These are phyloP conservation scores for Ptiloglossa arizonensis DNA, from an alignment of 1,140 invertebrate species.

Conservation along the genomic window DNA sequence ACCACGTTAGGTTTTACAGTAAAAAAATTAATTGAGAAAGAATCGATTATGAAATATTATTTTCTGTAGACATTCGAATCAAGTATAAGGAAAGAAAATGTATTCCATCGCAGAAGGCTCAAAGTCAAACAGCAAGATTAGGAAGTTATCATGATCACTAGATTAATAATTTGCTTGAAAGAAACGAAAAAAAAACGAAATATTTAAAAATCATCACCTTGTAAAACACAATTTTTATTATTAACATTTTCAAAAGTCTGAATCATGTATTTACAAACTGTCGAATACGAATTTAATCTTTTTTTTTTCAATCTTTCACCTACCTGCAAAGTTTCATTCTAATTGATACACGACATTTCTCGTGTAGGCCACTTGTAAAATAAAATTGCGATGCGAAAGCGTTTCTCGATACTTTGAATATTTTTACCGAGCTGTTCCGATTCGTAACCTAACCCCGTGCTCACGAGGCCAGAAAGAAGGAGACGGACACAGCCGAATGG, in stretches of 20 bases:
- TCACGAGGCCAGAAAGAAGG: constrained; percentile 27
- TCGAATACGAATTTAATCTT: neutral
- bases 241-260: neutral
- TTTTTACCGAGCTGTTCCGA: constrained; percentile 47
- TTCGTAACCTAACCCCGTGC: constrained; percentile 31
- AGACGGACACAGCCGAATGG: neutral
- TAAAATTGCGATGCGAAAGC: neutral
- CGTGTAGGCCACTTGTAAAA: neutral
- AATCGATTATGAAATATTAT: neutral
- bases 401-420: constrained; percentile 54
- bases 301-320: neutral
- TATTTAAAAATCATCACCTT: neutral
- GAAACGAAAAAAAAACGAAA: neutral
- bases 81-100: too few species aligned
- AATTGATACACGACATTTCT: neutral
- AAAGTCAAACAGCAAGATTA: too few species aligned
- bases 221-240: neutral
- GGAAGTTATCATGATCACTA: too few species aligned
- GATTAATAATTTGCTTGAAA: neutral
- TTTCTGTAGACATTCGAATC: neutral
- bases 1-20: too few species aligned
- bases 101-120: too few species aligned
- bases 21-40: neutral
- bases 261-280: too few species aligned
- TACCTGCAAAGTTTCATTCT: neutral